These are phyloP conservation scores for rat (Rattus norvegicus) DNA, from an alignment of 2,113 vertebrate genomes.

Conservation along the genomic window DNA sequence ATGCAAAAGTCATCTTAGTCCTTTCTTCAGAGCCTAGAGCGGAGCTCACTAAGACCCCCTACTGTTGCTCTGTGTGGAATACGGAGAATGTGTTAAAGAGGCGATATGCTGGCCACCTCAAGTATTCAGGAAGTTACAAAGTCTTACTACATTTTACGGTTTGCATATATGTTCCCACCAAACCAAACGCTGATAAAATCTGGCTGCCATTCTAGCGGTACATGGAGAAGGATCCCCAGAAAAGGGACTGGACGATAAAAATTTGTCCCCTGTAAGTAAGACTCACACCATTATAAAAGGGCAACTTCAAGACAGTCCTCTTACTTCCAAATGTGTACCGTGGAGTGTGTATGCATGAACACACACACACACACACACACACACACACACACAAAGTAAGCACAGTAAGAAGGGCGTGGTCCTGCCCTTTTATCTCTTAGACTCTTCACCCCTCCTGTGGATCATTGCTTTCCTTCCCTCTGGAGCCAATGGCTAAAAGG, in stretches of 20 bases:
- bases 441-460: not conserved
- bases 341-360: not conserved
- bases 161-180: not conserved
- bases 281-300: not conserved
- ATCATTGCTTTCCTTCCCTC: not conserved
- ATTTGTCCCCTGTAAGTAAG: not conserved
- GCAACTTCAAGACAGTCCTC: too few species aligned
- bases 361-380: not conserved
- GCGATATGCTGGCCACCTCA: not conserved
- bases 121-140: not conserved
- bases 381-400: not conserved
- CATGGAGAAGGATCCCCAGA: not conserved
- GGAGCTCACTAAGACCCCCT: not conserved
- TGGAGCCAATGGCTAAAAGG: not conserved
- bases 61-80: accelerated
- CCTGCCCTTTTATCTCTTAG: not conserved
- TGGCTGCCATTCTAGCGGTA: not conserved
- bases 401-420: not conserved
- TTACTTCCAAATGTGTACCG: too few species aligned
- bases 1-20: not conserved
- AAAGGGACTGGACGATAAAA: not conserved
- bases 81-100: not conserved
- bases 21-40: not conserved
- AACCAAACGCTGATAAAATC: not conserved
- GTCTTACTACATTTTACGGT: not conserved